Conservation (phyloP, 1,140 invertebrate genomes). For the Microplitis mediator region DNA sequence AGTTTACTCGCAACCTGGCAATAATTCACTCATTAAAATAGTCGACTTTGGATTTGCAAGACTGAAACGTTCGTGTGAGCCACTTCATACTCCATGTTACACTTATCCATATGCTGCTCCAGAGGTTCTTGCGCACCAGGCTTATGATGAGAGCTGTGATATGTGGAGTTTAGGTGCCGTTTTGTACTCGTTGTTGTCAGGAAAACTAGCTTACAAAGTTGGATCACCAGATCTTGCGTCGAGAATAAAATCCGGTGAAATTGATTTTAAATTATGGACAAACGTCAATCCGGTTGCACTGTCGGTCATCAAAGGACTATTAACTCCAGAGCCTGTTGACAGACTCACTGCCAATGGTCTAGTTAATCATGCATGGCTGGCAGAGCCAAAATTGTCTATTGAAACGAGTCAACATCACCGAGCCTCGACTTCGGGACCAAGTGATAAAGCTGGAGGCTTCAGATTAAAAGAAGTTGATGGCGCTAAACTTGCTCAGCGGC, state of each 20-base stretch:
- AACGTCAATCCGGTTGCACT: conserved; percentile 78
- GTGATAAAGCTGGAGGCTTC: neutral
- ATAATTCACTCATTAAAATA: conserved; percentile 77
- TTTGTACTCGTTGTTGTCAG: conserved; percentile 87
- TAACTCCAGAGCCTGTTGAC: conserved; percentile 79
- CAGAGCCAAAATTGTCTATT: conserved; percentile 28
- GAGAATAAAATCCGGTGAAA: conserved; percentile 78
- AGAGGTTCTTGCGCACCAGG: conserved; percentile 75
- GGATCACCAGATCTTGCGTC: conserved; percentile 77
- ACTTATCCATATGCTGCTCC: conserved; percentile 91
- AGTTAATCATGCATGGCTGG: conserved; percentile 71
- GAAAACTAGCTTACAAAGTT: conserved; percentile 79
- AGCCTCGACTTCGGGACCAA: conserved; percentile 34
- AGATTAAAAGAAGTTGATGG: conserved; percentile 56
- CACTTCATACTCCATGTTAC: conserved; percentile 83
- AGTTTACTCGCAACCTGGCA: conserved; percentile 69
- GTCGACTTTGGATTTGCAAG: conserved; percentile 92
- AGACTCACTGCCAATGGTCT: conserved; percentile 74
- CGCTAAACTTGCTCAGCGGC: conserved; percentile 74
- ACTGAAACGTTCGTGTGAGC: conserved; percentile 68
- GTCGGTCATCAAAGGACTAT: conserved; percentile 74
- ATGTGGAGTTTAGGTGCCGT: conserved; percentile 92
- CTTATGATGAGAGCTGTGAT: conserved; percentile 89
- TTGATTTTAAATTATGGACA: conserved; percentile 78
- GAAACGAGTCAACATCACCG: conserved; percentile 43